Conservation (phyloP, 2,113 vertebrate genomes). For the Xiphophorus maculatus region DNA sequence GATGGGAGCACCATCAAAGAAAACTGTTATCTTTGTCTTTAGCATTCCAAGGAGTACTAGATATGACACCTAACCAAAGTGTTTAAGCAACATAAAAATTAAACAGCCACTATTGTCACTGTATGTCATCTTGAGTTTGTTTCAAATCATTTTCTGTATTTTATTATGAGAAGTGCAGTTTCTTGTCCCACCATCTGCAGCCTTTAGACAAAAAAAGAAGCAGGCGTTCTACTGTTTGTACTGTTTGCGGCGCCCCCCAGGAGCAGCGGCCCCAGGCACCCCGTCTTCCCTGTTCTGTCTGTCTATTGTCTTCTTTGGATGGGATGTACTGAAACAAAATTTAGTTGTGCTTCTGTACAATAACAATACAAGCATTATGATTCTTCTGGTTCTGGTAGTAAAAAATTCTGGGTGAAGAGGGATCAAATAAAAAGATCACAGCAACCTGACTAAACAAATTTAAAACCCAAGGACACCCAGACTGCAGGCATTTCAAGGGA, state of each 20-base stretch:
- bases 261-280: too few species aligned
- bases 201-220: neutral
- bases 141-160: constrained; percentile 21
- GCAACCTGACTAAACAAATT: constrained; percentile 2
- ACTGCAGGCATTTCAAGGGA: constrained; percentile 37
- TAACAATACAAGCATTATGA: too few species aligned
- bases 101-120: constrained; percentile 18
- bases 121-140: constrained; percentile 3
- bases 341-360: too few species aligned
- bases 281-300: too few species aligned
- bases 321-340: too few species aligned
- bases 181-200: neutral
- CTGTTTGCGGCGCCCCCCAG: too few species aligned
- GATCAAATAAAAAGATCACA: neutral
- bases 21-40: constrained; percentile 18
- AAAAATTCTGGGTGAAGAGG: neutral
- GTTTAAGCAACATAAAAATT: constrained; percentile 13
- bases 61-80: constrained; percentile 29
- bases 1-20: constrained; percentile 5
- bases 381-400: neutral
- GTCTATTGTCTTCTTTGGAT: too few species aligned
- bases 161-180: constrained; percentile 16
- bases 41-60: constrained; percentile 3
- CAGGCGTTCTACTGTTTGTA: neutral
- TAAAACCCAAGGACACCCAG: constrained; percentile 19